Evolutionary conservation across 2,888 invertebrate species (phyloP).

Genomic region (Exocentrus adspersus): DNA sequence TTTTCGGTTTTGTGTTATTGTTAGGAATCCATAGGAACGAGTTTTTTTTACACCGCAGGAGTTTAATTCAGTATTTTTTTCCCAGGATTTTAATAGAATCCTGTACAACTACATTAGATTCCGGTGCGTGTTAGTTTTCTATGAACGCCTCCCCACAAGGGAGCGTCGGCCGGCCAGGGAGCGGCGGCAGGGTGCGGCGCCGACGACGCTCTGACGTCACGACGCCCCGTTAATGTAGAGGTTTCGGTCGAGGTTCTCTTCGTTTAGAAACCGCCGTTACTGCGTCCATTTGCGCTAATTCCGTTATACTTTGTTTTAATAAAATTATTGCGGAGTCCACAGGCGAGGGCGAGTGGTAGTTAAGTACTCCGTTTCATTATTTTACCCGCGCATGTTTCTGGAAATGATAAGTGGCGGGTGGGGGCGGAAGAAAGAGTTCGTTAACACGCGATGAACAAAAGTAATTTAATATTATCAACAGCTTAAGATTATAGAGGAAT

Average conservation of each 20-base stretch:
- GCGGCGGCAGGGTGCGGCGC: conserved; percentile 29
- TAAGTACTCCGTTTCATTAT: background rate
- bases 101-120: conserved; percentile 20
- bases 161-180: conserved; percentile 34
- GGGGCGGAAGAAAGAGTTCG: no score
- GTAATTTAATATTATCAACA: no score
- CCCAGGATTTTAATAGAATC: no score
- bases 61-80: no score
- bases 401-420: no score
- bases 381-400: no score
- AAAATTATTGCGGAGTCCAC: conserved; percentile 1
- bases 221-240: conserved; percentile 21
- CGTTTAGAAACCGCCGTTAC: conserved; percentile 4
- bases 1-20: no score
- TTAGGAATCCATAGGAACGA: no score
- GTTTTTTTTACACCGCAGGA: no score
- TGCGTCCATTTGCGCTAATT: conserved; percentile 9
- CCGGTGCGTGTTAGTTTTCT: conserved; percentile 25
- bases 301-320: conserved; percentile 7
- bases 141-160: conserved; percentile 28
- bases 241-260: conserved; percentile 2
- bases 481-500: no score
- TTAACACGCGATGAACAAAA: no score
- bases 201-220: conserved; percentile 25
- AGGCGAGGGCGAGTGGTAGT: no score